These are phyloP conservation scores for Lepilemur septentrionalis DNA, from an alignment of 2,797 vertebrate genomes.

Conservation along the genomic window DNA sequence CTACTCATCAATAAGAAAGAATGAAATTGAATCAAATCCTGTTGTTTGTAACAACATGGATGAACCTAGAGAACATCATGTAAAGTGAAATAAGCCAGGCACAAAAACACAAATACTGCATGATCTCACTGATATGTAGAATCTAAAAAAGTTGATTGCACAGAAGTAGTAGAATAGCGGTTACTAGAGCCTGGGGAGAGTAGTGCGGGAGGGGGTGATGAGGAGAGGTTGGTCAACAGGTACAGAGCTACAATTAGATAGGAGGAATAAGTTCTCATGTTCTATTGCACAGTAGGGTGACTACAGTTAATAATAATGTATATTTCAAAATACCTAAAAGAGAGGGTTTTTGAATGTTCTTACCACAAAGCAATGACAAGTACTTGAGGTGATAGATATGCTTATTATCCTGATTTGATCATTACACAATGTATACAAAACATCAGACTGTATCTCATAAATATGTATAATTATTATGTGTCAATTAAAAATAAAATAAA, in stretches of 20 bases:
- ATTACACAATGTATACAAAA: not conserved
- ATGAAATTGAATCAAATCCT: not conserved
- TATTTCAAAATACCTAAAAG: not conserved
- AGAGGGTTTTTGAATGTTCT: not conserved
- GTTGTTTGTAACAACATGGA: not conserved
- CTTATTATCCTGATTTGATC: not conserved
- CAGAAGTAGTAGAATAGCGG: not conserved
- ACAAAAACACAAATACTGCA: not conserved
- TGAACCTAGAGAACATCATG: not conserved
- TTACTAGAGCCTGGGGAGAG: not conserved
- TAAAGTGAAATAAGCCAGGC: not conserved
- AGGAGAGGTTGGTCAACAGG: not conserved
- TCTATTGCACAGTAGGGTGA: not conserved
- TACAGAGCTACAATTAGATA: not conserved
- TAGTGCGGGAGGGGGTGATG: not conserved
- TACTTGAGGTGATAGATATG: not conserved
- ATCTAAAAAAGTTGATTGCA: not conserved
- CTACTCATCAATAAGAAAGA: not conserved
- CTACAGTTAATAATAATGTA: not conserved
- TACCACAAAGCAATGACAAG: not conserved
- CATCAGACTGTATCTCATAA: not conserved
- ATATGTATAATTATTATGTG: not conserved
- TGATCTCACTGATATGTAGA: not conserved
- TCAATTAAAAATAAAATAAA: not conserved
- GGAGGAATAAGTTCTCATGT: not conserved